Conservation (phyloP, 92 coral and sea anemone species). For the Siderastrea siderea region DNA sequence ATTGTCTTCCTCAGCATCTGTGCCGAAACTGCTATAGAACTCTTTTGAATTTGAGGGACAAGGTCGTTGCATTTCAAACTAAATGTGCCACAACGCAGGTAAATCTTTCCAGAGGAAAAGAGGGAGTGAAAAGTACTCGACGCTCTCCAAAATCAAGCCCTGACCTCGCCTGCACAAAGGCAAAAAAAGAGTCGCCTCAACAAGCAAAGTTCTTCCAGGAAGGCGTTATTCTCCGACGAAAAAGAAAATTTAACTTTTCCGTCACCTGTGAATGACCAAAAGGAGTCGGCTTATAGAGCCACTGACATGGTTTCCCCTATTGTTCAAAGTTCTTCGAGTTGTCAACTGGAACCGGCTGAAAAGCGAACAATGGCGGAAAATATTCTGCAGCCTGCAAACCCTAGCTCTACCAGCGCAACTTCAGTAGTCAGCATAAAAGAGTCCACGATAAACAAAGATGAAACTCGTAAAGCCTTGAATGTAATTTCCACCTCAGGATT, state of each 20-base stretch:
- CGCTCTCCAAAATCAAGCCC: conserved; percentile 9
- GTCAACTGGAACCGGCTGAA: not conserved
- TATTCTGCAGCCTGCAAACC: not conserved
- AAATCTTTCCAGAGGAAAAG: not conserved
- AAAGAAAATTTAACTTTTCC: not conserved
- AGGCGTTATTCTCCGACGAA: not conserved
- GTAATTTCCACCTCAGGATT: not conserved
- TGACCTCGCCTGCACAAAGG: not conserved
- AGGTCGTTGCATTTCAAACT: not conserved
- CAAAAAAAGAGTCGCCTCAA: not conserved
- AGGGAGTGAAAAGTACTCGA: conserved; percentile 1
- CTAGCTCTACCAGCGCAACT: not conserved
- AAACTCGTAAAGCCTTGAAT: not conserved
- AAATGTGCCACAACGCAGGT: conserved; percentile 6
- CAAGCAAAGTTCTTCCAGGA: not conserved
- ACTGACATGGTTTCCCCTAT: not conserved
- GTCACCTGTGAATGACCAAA: not conserved
- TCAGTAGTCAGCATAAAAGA: too few species aligned
- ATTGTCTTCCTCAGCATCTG: not conserved
- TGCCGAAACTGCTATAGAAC: not conserved
- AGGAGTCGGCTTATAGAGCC: not conserved
- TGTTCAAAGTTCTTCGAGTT: not conserved
- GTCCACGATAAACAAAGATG: not conserved
- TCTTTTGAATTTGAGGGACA: not conserved
- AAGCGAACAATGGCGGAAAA: not conserved